These are phyloP conservation scores for Erpetoichthys calabaricus DNA, from an alignment of 2,797 vertebrate genomes.

Conservation along the genomic window DNA sequence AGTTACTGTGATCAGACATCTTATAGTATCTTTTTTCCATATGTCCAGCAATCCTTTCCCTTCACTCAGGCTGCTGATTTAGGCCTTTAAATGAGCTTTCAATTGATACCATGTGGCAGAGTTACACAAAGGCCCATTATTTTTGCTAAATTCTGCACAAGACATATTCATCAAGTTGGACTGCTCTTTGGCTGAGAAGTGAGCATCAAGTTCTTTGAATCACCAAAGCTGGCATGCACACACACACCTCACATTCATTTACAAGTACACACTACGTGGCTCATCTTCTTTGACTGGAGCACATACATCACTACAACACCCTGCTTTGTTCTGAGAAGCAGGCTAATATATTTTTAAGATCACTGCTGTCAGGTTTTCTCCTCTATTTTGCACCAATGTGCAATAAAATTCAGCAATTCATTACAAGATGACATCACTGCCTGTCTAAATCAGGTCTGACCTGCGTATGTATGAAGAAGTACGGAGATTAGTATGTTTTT, in stretches of 20 bases:
- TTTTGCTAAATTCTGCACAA: constrained; percentile 34
- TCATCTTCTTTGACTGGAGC: constrained; percentile 6
- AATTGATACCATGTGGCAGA: constrained; percentile 44
- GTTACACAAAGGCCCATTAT: constrained; percentile 40
- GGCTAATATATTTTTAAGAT: too few relatives aligned
- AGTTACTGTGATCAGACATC: constrained; percentile 44
- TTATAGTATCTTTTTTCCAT: constrained; percentile 49
- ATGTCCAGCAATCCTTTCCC: constrained; percentile 43
- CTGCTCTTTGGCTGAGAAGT: constrained; percentile 20
- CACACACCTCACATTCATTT: constrained; percentile 18
- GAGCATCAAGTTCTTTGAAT: constrained; percentile 15
- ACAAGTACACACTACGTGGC: constrained; percentile 21
- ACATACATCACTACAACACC: background rate
- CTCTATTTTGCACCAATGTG: too few relatives aligned
- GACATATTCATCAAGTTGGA: constrained; percentile 34
- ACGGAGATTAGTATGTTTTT: too few relatives aligned
- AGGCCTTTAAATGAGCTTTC: constrained; percentile 39
- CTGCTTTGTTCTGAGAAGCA: background rate
- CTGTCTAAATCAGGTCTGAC: too few relatives aligned
- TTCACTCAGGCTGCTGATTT: constrained; percentile 35
- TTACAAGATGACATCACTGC: too few relatives aligned
- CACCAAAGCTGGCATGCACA: constrained; percentile 10
- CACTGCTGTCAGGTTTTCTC: too few relatives aligned
- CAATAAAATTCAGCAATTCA: too few relatives aligned
- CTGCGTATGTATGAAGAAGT: too few relatives aligned